Evolutionary conservation across 2,113 vertebrate species (phyloP).

Genomic region (Strix uralensis): DNA sequence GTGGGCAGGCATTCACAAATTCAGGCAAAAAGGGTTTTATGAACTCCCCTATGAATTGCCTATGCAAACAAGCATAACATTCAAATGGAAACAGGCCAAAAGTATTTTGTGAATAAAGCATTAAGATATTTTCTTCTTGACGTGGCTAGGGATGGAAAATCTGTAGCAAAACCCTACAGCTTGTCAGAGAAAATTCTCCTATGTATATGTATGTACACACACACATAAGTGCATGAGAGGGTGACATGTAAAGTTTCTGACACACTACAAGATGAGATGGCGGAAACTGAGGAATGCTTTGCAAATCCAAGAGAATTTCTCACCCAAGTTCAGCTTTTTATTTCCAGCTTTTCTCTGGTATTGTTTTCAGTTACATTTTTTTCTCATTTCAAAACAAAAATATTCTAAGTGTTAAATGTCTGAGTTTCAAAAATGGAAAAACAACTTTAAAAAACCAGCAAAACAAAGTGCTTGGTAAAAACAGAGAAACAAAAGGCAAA

Average conservation of each 20-base stretch:
- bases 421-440: neutral
- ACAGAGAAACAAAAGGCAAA: neutral
- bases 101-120: slow-evolving; percentile 32
- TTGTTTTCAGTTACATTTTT: neutral
- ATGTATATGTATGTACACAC: neutral
- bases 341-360: neutral
- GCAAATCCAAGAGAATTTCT: neutral
- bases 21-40: neutral
- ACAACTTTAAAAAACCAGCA: neutral
- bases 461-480: neutral
- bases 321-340: neutral
- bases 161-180: neutral
- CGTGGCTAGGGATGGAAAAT: slow-evolving; percentile 2
- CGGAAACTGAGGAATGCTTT: neutral
- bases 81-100: slow-evolving; percentile 26
- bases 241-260: neutral
- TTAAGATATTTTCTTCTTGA: slow-evolving; percentile 43
- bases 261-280: neutral
- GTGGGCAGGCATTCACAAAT: neutral
- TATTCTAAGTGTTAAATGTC: neutral
- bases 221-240: neutral
- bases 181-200: neutral
- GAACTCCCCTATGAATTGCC: neutral
- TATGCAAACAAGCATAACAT: slow-evolving; percentile 11
- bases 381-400: neutral